Conservation (phyloP, 1,140 invertebrate species). For the Aphaenogaster ashmeadi region DNA sequence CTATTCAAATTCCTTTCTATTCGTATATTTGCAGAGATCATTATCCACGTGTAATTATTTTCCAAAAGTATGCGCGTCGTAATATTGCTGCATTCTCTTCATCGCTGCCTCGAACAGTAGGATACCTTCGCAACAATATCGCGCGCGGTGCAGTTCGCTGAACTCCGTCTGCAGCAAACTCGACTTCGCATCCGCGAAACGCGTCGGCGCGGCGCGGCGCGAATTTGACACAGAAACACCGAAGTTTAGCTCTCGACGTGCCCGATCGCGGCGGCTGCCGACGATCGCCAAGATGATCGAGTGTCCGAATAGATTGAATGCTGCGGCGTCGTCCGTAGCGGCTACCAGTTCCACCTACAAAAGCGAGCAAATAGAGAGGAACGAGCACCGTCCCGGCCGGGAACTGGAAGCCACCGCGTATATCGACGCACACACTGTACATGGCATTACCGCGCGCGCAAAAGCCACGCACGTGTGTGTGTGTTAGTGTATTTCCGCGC, state of each 20-base stretch:
- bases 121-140: constrained; percentile 50
- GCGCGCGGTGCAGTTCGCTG: constrained; percentile 57
- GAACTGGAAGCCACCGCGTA: constrained; percentile 55
- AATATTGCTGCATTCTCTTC: not conserved
- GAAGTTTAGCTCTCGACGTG: constrained; percentile 6
- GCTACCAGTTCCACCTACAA: constrained; percentile 44
- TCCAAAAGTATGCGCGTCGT: not conserved
- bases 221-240: constrained; percentile 53
- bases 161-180: constrained; percentile 39
- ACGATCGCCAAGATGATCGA: constrained; percentile 33
- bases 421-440: constrained; percentile 38
- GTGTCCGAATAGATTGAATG: constrained; percentile 41
- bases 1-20: not conserved
- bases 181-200: constrained; percentile 32
- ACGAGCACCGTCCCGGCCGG: constrained; percentile 26
- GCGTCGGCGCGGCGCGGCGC: constrained; percentile 17
- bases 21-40: not conserved
- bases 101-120: constrained; percentile 8
- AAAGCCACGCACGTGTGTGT: not conserved
- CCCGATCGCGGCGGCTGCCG: not conserved
- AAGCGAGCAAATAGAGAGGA: constrained; percentile 44
- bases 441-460: constrained; percentile 33
- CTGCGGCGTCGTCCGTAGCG: constrained; percentile 18
- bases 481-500: not conserved
- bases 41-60: not conserved